phyloP scores from a whole-genome alignment of 2,113 vertebrate genomes.

The Peucedramus taeniatus region DNA sequence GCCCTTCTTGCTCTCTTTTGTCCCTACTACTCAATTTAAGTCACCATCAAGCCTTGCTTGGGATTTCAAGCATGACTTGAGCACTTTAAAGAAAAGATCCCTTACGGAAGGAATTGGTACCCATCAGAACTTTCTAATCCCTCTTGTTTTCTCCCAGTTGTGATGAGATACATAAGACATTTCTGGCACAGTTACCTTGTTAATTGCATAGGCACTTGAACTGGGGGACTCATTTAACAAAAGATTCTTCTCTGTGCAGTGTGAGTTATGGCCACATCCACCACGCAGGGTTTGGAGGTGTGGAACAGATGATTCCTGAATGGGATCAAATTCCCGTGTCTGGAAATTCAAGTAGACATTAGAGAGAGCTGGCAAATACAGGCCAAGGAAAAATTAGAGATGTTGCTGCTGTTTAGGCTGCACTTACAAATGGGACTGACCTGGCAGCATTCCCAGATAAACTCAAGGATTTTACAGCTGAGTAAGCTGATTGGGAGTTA shows the following conservation, averaged over 20 bases:
- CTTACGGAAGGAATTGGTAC: not conserved
- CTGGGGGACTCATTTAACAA: accelerated
- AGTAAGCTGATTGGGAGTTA: conserved; percentile 44
- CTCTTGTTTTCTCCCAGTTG: not conserved
- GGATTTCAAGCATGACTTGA: not conserved
- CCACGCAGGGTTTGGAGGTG: not conserved
- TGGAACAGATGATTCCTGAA: not conserved
- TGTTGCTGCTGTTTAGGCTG: conserved; percentile 21
- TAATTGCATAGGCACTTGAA: not conserved
- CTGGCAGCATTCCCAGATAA: conserved; percentile 50
- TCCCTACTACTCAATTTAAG: not conserved
- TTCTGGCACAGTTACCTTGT: not conserved
- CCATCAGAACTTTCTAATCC: not conserved
- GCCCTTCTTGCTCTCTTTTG: not conserved
- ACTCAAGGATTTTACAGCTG: not conserved
- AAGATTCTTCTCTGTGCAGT: not conserved
- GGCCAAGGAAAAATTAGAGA: not conserved
- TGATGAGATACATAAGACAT: not conserved
- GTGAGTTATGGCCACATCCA: not conserved
- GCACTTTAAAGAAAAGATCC: not conserved
- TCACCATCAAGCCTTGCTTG: not conserved
- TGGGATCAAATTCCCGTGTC: not conserved
- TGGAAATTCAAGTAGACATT: not conserved
- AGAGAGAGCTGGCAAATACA: not conserved
- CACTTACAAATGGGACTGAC: not conserved